phyloP scores from a whole-genome alignment of 2,888 invertebrate genomes.

The Andrena camellia region DNA sequence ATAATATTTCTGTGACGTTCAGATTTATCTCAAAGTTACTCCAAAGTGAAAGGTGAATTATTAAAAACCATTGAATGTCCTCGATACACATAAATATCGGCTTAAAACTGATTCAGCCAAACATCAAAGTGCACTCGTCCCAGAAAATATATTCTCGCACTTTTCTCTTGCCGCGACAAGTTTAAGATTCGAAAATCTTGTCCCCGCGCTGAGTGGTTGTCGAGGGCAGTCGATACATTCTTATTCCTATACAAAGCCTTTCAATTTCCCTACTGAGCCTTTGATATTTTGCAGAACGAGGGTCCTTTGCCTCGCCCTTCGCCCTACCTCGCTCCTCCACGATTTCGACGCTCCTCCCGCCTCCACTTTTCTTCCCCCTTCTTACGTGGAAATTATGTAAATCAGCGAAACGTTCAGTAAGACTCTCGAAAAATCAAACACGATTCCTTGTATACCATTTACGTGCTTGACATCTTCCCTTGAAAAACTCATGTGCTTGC shows the following conservation, averaged over 20 bases:
- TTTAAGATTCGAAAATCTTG: conserved; percentile 75
- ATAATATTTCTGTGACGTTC: too few species aligned
- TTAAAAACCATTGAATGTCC: background rate
- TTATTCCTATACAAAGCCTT: conserved; percentile 83
- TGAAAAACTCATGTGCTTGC: background rate
- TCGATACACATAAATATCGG: too few species aligned
- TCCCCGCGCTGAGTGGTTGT: conserved; percentile 73
- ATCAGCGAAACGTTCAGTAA: conserved; percentile 55
- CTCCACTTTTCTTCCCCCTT: conserved; percentile 34
- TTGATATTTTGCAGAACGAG: conserved; percentile 80
- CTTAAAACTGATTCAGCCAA: background rate
- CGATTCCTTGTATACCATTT: conserved; percentile 9
- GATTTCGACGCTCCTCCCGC: conserved; percentile 51
- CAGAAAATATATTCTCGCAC: conserved; percentile 17
- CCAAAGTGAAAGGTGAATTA: too few species aligned
- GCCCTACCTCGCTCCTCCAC: conserved; percentile 25
- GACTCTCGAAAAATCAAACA: conserved; percentile 8
- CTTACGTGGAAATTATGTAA: conserved; percentile 68
- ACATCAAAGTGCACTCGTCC: background rate
- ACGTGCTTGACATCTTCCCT: conserved; percentile 11
- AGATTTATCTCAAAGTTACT: too few species aligned
- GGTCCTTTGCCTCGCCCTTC: conserved; percentile 67
- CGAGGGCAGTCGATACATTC: conserved; percentile 81
- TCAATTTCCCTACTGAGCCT: conserved; percentile 82
- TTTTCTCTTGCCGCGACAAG: conserved; percentile 44